Base-by-base conservation (phyloP, 1,140 invertebrate genomes). In the Teleogryllus occipitalis region DNA sequence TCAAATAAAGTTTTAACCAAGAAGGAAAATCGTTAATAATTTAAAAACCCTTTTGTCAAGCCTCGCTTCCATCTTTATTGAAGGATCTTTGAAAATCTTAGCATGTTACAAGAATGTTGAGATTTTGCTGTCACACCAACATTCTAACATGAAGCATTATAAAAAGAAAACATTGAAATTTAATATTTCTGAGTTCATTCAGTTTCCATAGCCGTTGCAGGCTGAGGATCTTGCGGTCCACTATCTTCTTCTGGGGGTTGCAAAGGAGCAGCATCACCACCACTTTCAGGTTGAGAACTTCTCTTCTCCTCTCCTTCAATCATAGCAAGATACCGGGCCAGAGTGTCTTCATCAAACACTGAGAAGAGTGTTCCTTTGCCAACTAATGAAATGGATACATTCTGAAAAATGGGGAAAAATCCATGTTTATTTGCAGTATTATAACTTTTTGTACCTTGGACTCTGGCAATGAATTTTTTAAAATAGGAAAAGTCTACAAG, bases 331-430 rank as follows among this genome's bases (percentile, higher is more conserved):
- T 92, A 97, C 39, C 87, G 85, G 4, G 89, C 86, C 54, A 93
- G 92, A 80, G 91, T 90, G 1, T 93, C 89, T 85, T 98, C 96
- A 81, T 94, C 91, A 80, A 94, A 90, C 80, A 97, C 92, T 76
- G 90, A 91, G 82, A 99, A 96, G 0, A 91, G 87, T 46, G 90
- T 92, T 80, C 90, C 92, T 83, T 95, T 92, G 14, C 96, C 96
- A 21, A 98, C 96, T 82, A 97, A 90, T 0, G 93, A 95, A 83
- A 98, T 93, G 0, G 96, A 97, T 74, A 97, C 96, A 86, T 98
- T 98, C 93, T 95, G 85, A 14, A 72, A 72, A 76, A 49, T 4
- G 2, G 3, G 27, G 5, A 39, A 39, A 39, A n/a, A n/a, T n/a
- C 5, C 5, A n/a, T 3, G 4, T 74, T 74, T 74, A n/a, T 74